Base-by-base conservation (phyloP, 2,888 invertebrate species). In the Desoria tigrina region DNA sequence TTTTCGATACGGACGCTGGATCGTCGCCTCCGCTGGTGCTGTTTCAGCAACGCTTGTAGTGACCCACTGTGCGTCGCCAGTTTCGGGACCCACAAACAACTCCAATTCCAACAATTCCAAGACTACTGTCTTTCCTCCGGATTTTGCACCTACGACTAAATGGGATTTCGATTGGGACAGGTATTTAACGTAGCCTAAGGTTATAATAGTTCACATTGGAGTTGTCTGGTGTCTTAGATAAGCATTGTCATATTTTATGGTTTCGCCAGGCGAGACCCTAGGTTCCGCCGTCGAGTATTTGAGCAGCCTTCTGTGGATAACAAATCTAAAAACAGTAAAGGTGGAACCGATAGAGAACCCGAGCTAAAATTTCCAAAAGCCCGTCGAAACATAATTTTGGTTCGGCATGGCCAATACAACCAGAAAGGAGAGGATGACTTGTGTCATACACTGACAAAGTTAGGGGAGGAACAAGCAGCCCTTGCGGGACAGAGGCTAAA, bases 401-500 rank as follows among this genome's bases (percentile, higher is more conserved):
- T 98, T 65, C 84, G 98, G 50, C 98, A 99, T 80, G 98, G 98
- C 0, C 97, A 98, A 80, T 99, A 98, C 79, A 85, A 92, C 77
- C 80, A 88, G 28, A 82, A 85, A 9, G 93, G 90, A 0, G 80
- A 81, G 37, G 94, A 94, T 78, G 82, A 84, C 7, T 88, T 91
- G 26, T 9, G 21, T 14, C 67, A 64, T 24, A 61, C 57, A 11
- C 84, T 97, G 9, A 96, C 97, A 0, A 85, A 87, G 55, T 82
- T 94, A 64, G 95, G 95, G 85, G 37, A 64, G 23, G 65, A 74
- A 45, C 98, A 99, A 83, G 98, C 97, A 0, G 86, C 87, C 37
- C 80, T 86, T 39, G 92, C 95, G 0, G 99, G 96, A 0, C 82
- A 87, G 74, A 84, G 85, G n/a, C 81, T 99, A 60, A 87, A 87